Conservation (phyloP, 2,113 vertebrate genomes). For the Myotis lucifugus region DNA sequence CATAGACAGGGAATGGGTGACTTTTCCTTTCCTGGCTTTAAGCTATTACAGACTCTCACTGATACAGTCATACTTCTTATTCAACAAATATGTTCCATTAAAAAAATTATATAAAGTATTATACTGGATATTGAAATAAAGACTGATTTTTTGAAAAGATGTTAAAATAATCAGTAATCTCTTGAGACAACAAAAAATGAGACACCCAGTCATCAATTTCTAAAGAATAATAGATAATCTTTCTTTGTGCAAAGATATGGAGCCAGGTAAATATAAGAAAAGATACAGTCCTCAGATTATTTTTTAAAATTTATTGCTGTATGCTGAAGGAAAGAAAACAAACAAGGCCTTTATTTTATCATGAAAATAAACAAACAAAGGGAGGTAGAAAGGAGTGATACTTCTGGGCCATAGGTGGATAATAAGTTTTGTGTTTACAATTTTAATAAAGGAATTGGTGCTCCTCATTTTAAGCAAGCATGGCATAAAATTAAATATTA, state of each 20-base stretch:
- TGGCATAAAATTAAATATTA: not conserved
- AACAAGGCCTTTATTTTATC: not conserved
- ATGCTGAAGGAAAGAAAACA: constrained; percentile 64
- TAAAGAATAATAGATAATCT: constrained; percentile 78
- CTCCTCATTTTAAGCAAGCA: constrained; percentile 21
- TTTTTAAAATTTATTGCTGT: constrained; percentile 33
- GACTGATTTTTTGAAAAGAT: constrained; percentile 73
- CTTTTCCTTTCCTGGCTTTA: not conserved
- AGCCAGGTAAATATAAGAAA: constrained; percentile 76
- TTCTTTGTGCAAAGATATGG: constrained; percentile 77
- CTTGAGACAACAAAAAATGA: constrained; percentile 79
- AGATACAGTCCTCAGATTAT: constrained; percentile 76
- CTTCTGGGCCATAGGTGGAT: fast-evolving
- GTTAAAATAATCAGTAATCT: constrained; percentile 78
- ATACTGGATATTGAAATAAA: constrained; percentile 34
- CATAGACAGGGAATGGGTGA: not conserved
- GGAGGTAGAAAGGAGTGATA: not conserved
- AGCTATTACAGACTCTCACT: not conserved
- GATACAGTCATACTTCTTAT: not conserved
- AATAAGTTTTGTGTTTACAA: not conserved
- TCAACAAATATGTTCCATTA: constrained; percentile 52
- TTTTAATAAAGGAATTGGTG: not conserved
- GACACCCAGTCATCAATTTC: constrained; percentile 68
- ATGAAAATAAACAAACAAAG: not conserved
- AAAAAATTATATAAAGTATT: not conserved